Conservation (phyloP, 1,140 invertebrate species). For the Drosophila ficusphila region DNA sequence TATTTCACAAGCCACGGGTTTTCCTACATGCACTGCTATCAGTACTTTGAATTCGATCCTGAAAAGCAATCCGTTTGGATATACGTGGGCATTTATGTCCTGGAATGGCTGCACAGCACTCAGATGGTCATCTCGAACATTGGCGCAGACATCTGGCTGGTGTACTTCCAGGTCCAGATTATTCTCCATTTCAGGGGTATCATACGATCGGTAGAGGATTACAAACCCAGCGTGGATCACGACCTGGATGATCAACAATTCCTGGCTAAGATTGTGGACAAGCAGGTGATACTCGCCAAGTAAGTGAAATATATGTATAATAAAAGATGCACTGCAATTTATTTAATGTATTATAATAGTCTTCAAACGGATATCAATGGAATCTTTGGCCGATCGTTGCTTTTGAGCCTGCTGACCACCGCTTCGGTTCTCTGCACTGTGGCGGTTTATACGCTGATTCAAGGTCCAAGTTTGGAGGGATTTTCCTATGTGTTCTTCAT, state of each 20-base stretch:
- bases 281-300: constrained; percentile 44
- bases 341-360: neutral
- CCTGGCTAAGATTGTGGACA: constrained; percentile 43
- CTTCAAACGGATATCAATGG: constrained; percentile 41
- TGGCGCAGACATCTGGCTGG: constrained; percentile 52
- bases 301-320: constrained; percentile 27
- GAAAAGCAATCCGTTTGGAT: constrained; percentile 23
- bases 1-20: constrained; percentile 9
- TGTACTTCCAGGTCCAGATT: constrained; percentile 54
- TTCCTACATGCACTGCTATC: constrained; percentile 50
- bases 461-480: constrained; percentile 48
- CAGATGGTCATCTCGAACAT: constrained; percentile 50
- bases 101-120: constrained; percentile 53
- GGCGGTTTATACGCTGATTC: constrained; percentile 38
- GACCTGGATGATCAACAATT: constrained; percentile 29
- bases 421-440: constrained; percentile 49
- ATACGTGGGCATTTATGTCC: constrained; percentile 37
- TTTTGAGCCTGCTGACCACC: constrained; percentile 53
- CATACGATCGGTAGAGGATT: constrained; percentile 22
- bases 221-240: constrained; percentile 22
- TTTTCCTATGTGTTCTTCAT: constrained; percentile 47
- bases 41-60: constrained; percentile 39
- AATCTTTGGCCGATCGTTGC: constrained; percentile 41
- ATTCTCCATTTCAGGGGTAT: constrained; percentile 60
- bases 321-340: neutral